Evolutionary conservation across 2,113 vertebrate genomes (phyloP), one percentile per base, ranked within the genome.

Genomic region (Centropus bengalensis): DNA sequence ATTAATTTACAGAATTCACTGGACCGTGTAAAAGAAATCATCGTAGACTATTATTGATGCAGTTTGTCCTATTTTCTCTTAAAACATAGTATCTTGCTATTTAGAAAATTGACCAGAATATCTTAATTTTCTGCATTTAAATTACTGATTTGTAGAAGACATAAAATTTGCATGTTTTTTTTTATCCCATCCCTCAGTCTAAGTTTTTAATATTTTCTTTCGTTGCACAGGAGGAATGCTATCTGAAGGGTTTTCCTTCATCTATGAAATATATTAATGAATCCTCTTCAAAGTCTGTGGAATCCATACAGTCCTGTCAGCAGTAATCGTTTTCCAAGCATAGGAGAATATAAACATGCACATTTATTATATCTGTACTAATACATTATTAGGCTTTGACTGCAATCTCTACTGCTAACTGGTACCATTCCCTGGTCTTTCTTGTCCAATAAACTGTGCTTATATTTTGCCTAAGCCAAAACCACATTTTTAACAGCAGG

Each of bases 401-500:
- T 52, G 44, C 10, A 42, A 11, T 33, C n/a, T 62, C n/a, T 24
- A 16, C 38, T 36, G 26, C 17, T 49, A 30, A 54, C 8, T 51
- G 36, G 21, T 16, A 19, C 19, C 24, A 17, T 42, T 69, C 38
- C 42, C 36, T 38, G 8, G 16, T 63, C 14, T 73, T 91, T 91
- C 6, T 28, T 20, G 7, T 40, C 36, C 14, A 23, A 23, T 67
- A 24, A 36, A 7, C 32, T 36, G 19, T 55, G 55, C 19, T 40
- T 38, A 8, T 8, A 69, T 40, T 19, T 80, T 60, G 9, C 58
- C 52, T 47, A 40, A 59, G 21, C 26, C 44, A 80, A 59, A 89
- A 30, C 8, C 1, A 0, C 3, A n/a, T n/a, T n/a, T n/a, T n/a
- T n/a, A n/a, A n/a, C 38, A n/a, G 11, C 12, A 74, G 23, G 18